Percentiles rank a stretch among this genome's conserved stretches.
These are phyloP conservation scores for Epizoanthus fatuus DNA, from an alignment of 92 coral and sea anemone genomes.

Conservation along the genomic window DNA sequence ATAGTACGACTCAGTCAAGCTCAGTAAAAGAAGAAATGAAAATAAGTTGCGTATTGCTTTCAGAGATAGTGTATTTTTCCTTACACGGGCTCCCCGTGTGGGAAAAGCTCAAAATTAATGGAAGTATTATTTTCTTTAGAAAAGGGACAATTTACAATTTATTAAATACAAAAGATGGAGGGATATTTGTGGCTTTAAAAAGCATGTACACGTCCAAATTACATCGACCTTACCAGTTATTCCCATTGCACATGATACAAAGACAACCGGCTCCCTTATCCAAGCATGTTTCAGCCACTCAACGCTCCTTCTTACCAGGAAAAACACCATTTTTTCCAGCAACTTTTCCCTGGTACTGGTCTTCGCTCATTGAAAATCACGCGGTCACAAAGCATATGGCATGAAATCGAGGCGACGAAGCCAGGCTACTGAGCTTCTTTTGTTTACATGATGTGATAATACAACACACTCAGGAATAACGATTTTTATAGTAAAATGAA, in stretches of 20 bases:
- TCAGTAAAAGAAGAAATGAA: no score
- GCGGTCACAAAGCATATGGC: conserved; percentile 29
- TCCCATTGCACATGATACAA: conserved; percentile 90
- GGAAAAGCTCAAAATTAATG: no score
- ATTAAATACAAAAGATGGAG: no score
- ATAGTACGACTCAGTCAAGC: no score
- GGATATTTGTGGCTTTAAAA: background rate
- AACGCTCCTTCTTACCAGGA: conserved; percentile 67
- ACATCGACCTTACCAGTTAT: conserved; percentile 77
- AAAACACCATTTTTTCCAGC: conserved; percentile 65
- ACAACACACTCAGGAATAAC: background rate
- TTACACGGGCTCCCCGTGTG: no score
- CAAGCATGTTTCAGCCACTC: conserved; percentile 91
- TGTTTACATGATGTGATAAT: background rate
- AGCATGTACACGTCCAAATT: background rate
- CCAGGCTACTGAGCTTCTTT: conserved; percentile 26
- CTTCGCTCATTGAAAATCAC: background rate
- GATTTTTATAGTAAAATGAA: conserved; percentile 69
- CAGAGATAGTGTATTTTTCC: no score
- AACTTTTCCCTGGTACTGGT: background rate
- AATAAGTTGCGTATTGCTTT: no score
- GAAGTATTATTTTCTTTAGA: no score
- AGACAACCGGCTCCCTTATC: conserved; percentile 91
- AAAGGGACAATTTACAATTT: no score
- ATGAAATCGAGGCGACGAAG: conserved; percentile 34